These are phyloP conservation scores for Drosophila sproati DNA, from an alignment of 1,140 invertebrate genomes.

Conservation along the genomic window DNA sequence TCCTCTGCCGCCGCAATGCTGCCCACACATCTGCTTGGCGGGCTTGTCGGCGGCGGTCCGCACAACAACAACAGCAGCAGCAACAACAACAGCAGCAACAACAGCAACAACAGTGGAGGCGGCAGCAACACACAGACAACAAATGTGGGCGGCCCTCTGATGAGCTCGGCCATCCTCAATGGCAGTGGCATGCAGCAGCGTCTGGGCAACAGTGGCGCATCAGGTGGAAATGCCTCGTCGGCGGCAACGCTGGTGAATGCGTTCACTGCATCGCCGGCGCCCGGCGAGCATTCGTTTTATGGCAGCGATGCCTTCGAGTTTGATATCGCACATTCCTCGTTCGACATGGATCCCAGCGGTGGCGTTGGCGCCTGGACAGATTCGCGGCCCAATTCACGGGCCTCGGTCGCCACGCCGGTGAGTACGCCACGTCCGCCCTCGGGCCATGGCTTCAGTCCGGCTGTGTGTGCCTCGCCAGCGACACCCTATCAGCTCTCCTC, in stretches of 20 bases:
- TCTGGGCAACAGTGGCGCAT: slow-evolving; percentile 55
- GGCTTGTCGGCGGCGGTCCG: slow-evolving; percentile 78
- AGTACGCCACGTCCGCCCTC: slow-evolving; percentile 81
- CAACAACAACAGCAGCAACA: slow-evolving; percentile 36
- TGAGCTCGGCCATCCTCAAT: slow-evolving; percentile 88
- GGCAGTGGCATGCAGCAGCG: slow-evolving; percentile 85
- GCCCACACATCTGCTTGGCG: slow-evolving; percentile 67
- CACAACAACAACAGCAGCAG: slow-evolving; percentile 42
- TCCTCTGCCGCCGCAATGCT: slow-evolving; percentile 50
- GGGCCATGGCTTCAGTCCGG: slow-evolving; percentile 84
- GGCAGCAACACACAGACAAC: slow-evolving; percentile 67
- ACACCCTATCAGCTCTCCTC: slow-evolving; percentile 82
- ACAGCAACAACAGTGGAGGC: slow-evolving; percentile 72
- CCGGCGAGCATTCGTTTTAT: slow-evolving; percentile 67
- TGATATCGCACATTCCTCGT: slow-evolving; percentile 82
- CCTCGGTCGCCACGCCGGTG: slow-evolving; percentile 80
- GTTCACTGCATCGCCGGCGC: slow-evolving; percentile 72
- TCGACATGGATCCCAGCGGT: slow-evolving; percentile 80
- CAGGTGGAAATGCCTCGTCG: slow-evolving; percentile 69
- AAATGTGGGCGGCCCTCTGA: slow-evolving; percentile 87
- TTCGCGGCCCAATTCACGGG: slow-evolving; percentile 81
- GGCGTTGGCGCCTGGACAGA: slow-evolving; percentile 76
- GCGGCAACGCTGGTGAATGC: slow-evolving; percentile 68
- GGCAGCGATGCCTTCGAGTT: slow-evolving; percentile 77
- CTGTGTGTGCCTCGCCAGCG: slow-evolving; percentile 79